These are phyloP conservation scores for Sicus ferrugineus DNA, from an alignment of 2,888 invertebrate species.

Conservation along the genomic window DNA sequence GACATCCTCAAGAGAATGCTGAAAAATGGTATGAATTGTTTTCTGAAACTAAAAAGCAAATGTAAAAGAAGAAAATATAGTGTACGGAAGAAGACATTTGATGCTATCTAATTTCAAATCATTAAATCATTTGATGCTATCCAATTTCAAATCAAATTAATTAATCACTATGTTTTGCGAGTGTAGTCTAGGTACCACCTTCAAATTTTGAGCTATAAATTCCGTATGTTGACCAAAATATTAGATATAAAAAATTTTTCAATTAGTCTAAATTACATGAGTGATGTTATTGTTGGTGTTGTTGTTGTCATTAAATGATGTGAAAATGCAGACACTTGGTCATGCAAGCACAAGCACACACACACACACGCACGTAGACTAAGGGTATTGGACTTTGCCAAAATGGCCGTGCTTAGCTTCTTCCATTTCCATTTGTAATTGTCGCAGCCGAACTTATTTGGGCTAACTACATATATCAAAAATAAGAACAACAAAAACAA, in stretches of 20 bases:
- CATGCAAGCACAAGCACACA: background rate
- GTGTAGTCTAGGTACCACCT: no score
- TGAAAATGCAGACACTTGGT: background rate
- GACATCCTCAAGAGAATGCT: no score
- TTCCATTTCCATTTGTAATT: constrained; percentile 57
- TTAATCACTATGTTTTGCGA: no score
- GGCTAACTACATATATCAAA: background rate
- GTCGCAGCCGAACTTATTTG: constrained; percentile 41
- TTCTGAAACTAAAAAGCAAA: no score
- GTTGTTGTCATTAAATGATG: constrained; percentile 17
- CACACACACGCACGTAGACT: background rate
- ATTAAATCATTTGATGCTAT: no score
- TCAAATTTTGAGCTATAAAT: constrained; percentile 29
- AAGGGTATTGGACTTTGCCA: constrained; percentile 2
- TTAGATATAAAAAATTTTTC: constrained; percentile 8
- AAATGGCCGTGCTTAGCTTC: constrained; percentile 38
- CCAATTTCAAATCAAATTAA: no score
- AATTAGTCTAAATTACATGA: constrained; percentile 29
- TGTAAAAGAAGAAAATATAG: no score
- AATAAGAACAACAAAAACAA: background rate
- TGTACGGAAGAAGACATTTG: no score
- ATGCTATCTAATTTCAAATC: no score
- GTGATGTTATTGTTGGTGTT: constrained; percentile 10
- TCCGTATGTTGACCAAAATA: constrained; percentile 20
- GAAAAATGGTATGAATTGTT: no score